Conservation (phyloP, 2,888 invertebrate genomes). For the Acronicta aceris region DNA sequence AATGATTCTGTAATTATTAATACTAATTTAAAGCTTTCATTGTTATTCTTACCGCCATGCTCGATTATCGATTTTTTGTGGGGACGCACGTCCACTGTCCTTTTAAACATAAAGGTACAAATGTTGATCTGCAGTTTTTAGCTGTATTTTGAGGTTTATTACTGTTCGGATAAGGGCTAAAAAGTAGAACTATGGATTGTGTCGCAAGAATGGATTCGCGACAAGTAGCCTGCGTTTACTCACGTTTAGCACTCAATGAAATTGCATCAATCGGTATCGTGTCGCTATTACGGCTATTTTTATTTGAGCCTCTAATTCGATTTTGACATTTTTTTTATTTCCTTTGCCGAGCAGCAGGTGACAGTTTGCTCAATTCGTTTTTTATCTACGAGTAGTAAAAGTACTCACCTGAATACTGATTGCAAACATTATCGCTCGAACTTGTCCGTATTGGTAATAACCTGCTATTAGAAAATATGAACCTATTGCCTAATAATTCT, state of each 20-base stretch:
- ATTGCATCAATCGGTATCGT: slow-evolving; percentile 85
- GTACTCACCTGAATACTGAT: slow-evolving; percentile 25
- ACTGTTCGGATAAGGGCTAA: slow-evolving; percentile 64
- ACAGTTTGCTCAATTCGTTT: slow-evolving; percentile 63
- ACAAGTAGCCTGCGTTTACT: slow-evolving; percentile 78
- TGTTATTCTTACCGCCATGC: slow-evolving; percentile 79
- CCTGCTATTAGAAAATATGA: neutral
- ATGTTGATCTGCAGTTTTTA: slow-evolving; percentile 56
- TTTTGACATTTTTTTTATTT: slow-evolving; percentile 74
- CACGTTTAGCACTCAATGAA: slow-evolving; percentile 87
- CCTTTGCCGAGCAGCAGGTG: slow-evolving; percentile 74
- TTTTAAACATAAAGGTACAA: slow-evolving; percentile 68
- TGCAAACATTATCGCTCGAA: slow-evolving; percentile 15
- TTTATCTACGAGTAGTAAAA: slow-evolving; percentile 45
- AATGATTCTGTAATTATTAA: slow-evolving; percentile 85
- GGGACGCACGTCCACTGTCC: slow-evolving; percentile 74
- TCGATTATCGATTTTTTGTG: slow-evolving; percentile 81
- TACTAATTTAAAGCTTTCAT: slow-evolving; percentile 85
- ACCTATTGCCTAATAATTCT: neutral
- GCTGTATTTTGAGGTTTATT: slow-evolving; percentile 66
- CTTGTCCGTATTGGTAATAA: neutral
- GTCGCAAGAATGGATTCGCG: slow-evolving; percentile 71
- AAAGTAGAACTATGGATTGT: slow-evolving; percentile 58
- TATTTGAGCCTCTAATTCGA: slow-evolving; percentile 79
- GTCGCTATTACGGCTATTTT: slow-evolving; percentile 84